Conservation (phyloP, 2,797 vertebrate species). For the Sebastes nivosus region DNA sequence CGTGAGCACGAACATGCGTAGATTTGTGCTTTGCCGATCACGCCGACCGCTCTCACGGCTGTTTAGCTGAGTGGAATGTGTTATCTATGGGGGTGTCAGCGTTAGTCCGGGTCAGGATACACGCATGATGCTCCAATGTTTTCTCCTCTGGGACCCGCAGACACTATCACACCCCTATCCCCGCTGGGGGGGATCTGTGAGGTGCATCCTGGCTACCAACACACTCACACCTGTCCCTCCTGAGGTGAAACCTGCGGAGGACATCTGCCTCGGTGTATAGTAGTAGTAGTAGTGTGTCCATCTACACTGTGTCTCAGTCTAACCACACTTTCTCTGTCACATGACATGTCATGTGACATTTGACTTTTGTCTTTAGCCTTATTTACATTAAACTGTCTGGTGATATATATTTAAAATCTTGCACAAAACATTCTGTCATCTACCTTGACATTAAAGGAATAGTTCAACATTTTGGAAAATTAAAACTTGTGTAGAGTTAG, state of each 20-base stretch:
- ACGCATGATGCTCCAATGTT: constrained; percentile 69
- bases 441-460: not conserved
- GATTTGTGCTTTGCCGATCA: constrained; percentile 43
- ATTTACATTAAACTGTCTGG: not conserved
- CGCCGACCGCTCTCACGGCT: constrained; percentile 67
- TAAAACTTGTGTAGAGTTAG: no score
- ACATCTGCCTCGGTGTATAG: not conserved
- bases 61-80: constrained; percentile 79
- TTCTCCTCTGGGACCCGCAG: constrained; percentile 59
- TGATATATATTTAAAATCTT: not conserved
- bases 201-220: constrained; percentile 51
- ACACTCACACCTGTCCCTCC: constrained; percentile 77
- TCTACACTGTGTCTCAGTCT: not conserved
- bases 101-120: constrained; percentile 70
- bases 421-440: not conserved
- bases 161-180: constrained; percentile 75
- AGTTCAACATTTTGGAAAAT: no score
- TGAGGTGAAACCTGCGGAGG: constrained; percentile 65
- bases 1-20: not conserved
- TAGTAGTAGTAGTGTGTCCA: not conserved
- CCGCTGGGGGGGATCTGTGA: constrained; percentile 43
- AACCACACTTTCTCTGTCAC: not conserved
- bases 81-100: constrained; percentile 72
- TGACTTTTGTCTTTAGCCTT: not conserved
- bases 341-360: no score